These are phyloP conservation scores for Eledona agricola DNA, from an alignment of 2,888 invertebrate genomes.

Conservation along the genomic window DNA sequence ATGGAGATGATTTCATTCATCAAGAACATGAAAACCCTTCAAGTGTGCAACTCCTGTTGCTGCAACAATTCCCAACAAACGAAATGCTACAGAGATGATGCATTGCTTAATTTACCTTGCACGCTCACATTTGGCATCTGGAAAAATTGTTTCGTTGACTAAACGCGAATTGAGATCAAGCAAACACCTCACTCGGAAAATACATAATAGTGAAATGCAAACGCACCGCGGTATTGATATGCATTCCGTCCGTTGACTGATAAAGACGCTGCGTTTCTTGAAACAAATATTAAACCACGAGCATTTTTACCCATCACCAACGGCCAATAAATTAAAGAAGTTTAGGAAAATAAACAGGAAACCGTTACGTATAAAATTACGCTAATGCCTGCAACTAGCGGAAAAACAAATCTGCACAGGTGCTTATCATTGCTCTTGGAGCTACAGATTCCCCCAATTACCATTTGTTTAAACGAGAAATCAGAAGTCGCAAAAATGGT, in stretches of 20 bases:
- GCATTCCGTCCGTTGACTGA: not conserved
- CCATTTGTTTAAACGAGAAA: too few relatives aligned
- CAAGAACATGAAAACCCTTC: not conserved
- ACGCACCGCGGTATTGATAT: not conserved
- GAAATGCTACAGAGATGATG: conserved; percentile 6
- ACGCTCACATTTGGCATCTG: conserved; percentile 12
- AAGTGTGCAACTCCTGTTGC: not conserved
- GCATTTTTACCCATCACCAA: too few relatives aligned
- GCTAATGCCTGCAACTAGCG: too few relatives aligned
- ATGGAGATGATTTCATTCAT: not conserved
- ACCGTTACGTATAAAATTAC: too few relatives aligned
- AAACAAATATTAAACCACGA: conserved; percentile 17
- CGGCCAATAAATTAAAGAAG: too few relatives aligned
- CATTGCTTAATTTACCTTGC: conserved; percentile 17
- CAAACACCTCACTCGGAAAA: conserved; percentile 6
- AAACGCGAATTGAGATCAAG: conserved; percentile 12
- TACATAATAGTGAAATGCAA: not conserved
- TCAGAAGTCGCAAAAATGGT: too few relatives aligned
- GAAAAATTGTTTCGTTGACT: conserved; percentile 15
- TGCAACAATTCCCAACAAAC: too few relatives aligned
- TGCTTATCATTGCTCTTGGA: too few relatives aligned
- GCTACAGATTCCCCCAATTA: too few relatives aligned
- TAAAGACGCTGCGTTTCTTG: conserved; percentile 2
- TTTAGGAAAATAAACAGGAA: too few relatives aligned
- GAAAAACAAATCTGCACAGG: too few relatives aligned